Evolutionary conservation across 1,140 invertebrate genomes (phyloP), one percentile per base, ranked within the genome.

Genomic region (Drosophila kikkawai): DNA sequence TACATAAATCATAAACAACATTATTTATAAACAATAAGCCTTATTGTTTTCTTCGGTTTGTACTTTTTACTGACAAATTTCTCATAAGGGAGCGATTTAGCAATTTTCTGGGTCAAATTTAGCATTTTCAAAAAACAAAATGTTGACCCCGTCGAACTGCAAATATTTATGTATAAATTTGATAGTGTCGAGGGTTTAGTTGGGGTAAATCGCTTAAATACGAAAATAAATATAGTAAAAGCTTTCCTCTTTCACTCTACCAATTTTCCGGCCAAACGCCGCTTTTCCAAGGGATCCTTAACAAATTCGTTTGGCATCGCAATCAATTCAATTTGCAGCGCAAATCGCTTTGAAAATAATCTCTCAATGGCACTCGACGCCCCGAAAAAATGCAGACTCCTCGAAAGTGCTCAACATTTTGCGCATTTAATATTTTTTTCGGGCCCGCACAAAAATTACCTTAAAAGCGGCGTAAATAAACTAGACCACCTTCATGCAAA

Each of bases 71-170:
- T 41, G 36, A 51, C 29, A 45, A 47, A 83, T 70, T 51, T 42
- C 12, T 39, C 77, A 51, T 41, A 56, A 17, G 77, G 68, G 64
- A 59, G 22, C 34, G 29, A 51, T 63, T 80, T 59, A 17, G 29
- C 7, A 66, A 79, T 80, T 82, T 79, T 71, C 61, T 84, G 45
- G 63, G 55, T 69, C 60, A 58, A 45, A 69, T 56, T 64, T 45
- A 0, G n/a, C 51, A 39, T 34, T 55, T 42, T 29, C 59, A 44
- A 55, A 65, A 59, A 59, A 34, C 34, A 50, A 59, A 59, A 32
- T 59, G 26, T 47, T 75, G 26, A 66, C 39, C 22, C n/a, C 64
- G 1, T 26, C 22, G 13, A 32, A 4, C 9, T 42, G 13, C 11
- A 39, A 64, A 42, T 50, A 68, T 50, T 50, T 50, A 22, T n/a